Percentiles rank a stretch among this genome's conserved stretches.
phyloP scores from a whole-genome alignment of 2,113 vertebrate species.

The Uria lomvia region DNA sequence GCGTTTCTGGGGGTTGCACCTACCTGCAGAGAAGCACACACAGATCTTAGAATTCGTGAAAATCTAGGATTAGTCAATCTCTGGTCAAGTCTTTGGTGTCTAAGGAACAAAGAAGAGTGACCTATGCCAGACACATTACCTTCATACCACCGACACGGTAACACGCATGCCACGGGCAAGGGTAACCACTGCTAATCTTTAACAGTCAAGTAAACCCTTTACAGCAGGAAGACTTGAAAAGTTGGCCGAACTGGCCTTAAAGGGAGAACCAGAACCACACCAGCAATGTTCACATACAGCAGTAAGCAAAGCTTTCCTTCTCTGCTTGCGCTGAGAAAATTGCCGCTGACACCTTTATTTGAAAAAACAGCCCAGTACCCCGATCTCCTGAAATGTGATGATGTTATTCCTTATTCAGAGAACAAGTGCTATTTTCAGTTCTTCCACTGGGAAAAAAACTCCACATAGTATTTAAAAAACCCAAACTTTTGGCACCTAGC shows the following conservation, averaged over 20 bases:
- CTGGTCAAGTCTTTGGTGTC: not conserved
- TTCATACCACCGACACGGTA: not conserved
- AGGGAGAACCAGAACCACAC: not conserved
- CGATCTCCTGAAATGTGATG: not conserved
- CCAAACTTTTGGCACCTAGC: not conserved
- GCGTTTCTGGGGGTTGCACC: not conserved
- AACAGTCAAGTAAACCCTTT: not conserved
- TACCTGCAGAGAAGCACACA: not conserved
- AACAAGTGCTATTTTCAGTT: constrained; percentile 8
- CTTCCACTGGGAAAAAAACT: not conserved
- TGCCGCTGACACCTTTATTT: not conserved
- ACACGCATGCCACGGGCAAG: not conserved
- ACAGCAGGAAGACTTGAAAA: not conserved
- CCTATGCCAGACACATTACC: not conserved
- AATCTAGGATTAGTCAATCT: not conserved
- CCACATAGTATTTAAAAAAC: not conserved
- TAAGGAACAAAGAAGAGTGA: not conserved
- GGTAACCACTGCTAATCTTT: not conserved
- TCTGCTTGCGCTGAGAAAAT: not conserved
- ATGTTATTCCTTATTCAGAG: not conserved
- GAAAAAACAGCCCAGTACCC: not conserved
- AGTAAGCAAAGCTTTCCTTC: not conserved
- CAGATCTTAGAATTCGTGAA: not conserved
- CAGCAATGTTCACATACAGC: not conserved
- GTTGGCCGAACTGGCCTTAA: not conserved